Conservation (phyloP, 2,888 invertebrate species). For the Monopis laevigella region DNA sequence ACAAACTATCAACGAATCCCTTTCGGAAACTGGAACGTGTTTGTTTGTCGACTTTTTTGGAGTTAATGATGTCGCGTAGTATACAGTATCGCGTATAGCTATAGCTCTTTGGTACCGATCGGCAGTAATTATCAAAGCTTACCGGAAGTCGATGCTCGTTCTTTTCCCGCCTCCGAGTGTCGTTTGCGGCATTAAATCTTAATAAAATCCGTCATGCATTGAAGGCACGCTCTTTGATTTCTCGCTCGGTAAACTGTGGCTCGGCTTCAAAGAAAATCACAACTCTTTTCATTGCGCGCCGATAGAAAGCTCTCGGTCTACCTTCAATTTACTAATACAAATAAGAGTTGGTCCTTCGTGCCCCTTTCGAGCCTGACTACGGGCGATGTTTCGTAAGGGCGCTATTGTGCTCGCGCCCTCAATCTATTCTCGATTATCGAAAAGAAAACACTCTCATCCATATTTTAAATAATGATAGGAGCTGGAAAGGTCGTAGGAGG, state of each 20-base stretch:
- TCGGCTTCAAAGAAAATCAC: conserved; percentile 64
- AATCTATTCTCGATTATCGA: conserved; percentile 63
- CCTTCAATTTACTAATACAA: conserved; percentile 65
- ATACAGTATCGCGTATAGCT: background rate
- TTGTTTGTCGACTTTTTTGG: conserved; percentile 39
- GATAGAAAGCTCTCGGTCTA: conserved; percentile 44
- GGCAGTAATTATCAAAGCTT: too few relatives aligned
- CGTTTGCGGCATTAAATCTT: conserved; percentile 63
- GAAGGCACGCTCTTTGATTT: conserved; percentile 60
- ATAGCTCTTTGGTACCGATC: background rate
- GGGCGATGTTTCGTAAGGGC: conserved; percentile 50
- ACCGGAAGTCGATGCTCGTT: conserved; percentile 28
- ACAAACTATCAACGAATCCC: conserved; percentile 46
- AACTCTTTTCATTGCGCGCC: conserved; percentile 65
- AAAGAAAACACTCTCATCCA: conserved; percentile 67
- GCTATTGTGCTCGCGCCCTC: conserved; percentile 55
- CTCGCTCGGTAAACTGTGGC: conserved; percentile 64
- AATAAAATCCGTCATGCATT: conserved; percentile 65
- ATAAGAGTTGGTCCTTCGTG: conserved; percentile 37
- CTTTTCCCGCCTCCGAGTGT: conserved; percentile 64
- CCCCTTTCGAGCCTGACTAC: conserved; percentile 28
- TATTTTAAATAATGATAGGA: conserved; percentile 66
- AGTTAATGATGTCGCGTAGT: conserved; percentile 17
- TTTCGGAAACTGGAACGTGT: conserved; percentile 53
- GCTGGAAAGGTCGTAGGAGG: conserved; percentile 28